Conservation (phyloP, 2,888 invertebrate species). For the Gastracanthus pulcherrimus region DNA sequence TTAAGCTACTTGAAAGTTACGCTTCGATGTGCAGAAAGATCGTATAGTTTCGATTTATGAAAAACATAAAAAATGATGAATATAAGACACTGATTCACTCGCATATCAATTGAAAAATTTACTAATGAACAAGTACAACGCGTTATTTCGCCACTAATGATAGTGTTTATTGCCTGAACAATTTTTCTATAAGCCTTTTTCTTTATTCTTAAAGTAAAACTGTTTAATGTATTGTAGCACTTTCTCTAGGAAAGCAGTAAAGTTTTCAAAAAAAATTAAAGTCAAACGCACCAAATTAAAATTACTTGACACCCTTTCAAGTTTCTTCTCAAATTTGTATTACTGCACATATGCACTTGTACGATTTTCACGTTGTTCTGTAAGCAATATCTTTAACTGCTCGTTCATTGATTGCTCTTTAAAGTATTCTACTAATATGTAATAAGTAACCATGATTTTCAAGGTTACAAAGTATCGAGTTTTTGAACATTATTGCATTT, state of each 20-base stretch:
- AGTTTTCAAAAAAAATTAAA: constrained; percentile 26
- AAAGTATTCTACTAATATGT: constrained; percentile 26
- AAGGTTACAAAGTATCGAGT: constrained; percentile 31
- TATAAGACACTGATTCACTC: constrained; percentile 50
- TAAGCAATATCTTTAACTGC: constrained; percentile 33
- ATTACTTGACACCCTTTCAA: constrained; percentile 37
- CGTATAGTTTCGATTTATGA: constrained; percentile 35
- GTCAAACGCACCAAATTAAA: constrained; percentile 41
- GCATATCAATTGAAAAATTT: constrained; percentile 55
- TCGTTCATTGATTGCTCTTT: constrained; percentile 47
- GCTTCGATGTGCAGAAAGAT: constrained; percentile 47
- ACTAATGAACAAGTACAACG: constrained; percentile 57
- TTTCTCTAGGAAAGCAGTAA: constrained; percentile 47
- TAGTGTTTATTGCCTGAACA: constrained; percentile 48
- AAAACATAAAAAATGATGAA: not conserved
- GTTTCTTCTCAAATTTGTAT: constrained; percentile 47
- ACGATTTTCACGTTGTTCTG: constrained; percentile 43
- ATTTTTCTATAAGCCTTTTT: constrained; percentile 49
- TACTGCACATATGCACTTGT: constrained; percentile 39
- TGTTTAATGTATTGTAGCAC: constrained; percentile 33
- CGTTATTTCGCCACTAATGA: constrained; percentile 49
- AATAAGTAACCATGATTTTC: constrained; percentile 33
- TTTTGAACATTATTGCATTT: constrained; percentile 45
- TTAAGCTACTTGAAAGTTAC: constrained; percentile 47
- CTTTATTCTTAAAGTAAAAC: constrained; percentile 28